Evolutionary conservation across 2,888 invertebrate species (phyloP), one percentile per base, ranked within the genome.

Genomic region (Amphipyra tragopoginis): DNA sequence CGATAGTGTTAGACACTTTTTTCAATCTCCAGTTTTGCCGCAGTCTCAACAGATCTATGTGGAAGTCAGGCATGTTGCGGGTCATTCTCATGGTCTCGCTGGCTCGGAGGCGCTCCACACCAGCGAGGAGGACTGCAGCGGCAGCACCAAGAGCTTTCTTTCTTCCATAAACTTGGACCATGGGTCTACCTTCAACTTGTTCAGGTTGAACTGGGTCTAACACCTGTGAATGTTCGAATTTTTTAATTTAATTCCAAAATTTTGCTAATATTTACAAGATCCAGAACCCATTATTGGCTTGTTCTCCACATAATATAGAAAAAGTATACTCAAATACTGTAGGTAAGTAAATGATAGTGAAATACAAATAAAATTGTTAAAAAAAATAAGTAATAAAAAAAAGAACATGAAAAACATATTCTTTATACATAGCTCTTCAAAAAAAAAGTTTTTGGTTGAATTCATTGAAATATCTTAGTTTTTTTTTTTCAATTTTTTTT

Each of bases 11-110:
- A 0, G 98, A 98, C 0, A 98, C 98, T 94, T 99, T 99, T 86
- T 99, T 98, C n/a, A 99, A 91, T 48, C 99, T 95, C 99, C 99
- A 99, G 85, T 98, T 98, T 85, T 99, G 99, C 40, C 99, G 92
- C 47, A 99, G 94, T 62, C 98, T 95, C 29, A 99, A 88, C 56
- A 99, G 90, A 85, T 99, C 99, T 59, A 98, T 97, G 82, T 99
- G 99, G 86, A 99, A 99, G 89, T 99, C 99, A 0, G 97, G 97
- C 73, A 97, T 96, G 69, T 97, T 96, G 34, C 97, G 95, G 0
- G 94, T 92, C 90, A 96, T 97, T 45, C 97, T 95, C 77, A 97
- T 96, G 11, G 96, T 96, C 90, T 99, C 99, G 79, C 97, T 97
- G 65, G 97, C 97, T 74, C 97, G 96, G 47, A 99, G 95, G 64